These are phyloP conservation scores for Scopus umbretta DNA, from an alignment of 2,113 vertebrate species.

Conservation along the genomic window DNA sequence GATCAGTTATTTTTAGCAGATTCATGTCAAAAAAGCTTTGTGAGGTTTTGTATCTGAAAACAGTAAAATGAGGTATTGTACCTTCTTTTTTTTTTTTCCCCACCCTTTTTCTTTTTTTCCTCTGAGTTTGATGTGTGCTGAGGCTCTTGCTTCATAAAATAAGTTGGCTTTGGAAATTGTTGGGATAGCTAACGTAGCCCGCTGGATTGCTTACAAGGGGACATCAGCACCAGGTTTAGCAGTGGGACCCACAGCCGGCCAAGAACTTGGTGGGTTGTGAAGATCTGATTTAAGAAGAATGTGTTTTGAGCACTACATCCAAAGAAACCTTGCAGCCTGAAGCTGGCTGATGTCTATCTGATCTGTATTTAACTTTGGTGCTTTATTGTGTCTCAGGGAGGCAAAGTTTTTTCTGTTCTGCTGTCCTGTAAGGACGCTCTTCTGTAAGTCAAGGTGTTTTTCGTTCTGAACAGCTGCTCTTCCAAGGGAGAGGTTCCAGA, in stretches of 20 bases:
- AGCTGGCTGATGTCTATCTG: neutral
- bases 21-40: neutral
- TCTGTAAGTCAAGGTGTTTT: neutral
- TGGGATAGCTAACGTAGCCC: neutral
- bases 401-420: neutral
- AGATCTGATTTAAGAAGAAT: neutral
- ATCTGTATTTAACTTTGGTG: neutral
- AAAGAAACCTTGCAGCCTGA: neutral
- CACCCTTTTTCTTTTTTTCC: neutral
- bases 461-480: neutral
- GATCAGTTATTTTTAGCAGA: slow-evolving; percentile 23
- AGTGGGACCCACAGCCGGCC: neutral
- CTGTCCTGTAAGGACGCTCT: neutral
- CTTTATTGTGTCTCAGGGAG: neutral
- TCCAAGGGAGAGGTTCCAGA: neutral
- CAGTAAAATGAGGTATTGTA: neutral
- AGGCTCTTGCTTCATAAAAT: neutral
- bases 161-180: neutral
- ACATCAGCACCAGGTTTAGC: neutral
- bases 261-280: neutral
- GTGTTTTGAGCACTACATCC: neutral
- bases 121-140: neutral
- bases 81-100: neutral
- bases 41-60: neutral
- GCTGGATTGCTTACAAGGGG: neutral